Base-by-base conservation (phyloP, 2,888 invertebrate genomes). In the Melieria omissa region DNA sequence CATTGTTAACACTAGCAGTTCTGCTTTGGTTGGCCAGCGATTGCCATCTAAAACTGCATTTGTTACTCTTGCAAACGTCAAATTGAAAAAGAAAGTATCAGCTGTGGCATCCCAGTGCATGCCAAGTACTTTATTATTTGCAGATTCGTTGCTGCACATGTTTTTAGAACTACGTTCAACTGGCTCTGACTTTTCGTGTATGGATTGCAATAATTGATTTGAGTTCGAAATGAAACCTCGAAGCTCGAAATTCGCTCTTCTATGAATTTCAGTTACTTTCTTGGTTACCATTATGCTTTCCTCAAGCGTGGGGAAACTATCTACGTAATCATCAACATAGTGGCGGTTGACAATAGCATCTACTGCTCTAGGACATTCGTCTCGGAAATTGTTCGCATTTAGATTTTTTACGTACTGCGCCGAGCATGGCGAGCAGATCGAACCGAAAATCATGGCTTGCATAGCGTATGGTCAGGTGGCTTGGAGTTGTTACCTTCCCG, bases 391-490 rank as follows among this genome's bases (percentile, higher is more conserved):
- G 29, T n/a, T 49, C 1, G 72, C 73, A 46, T 72, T 72, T 44
- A 67, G 44, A 29, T 74, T 74, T 62, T 75, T 72, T 3, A 72
- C 10, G 44, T 29, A 68, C 45, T 72, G 29, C 5, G 66, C 64
- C 58, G 71, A 70, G 42, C 57, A 42, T 54, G 54, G 54, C n/a
- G 54, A 54, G 12, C 61, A 44, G 14, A 44, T n/a, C 5, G 64
- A 60, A 10, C 72, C 72, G 58, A 75, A 75, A 4, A 70, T 75
- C 71, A 73, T 71, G 5, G 70, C 71, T 9, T 60, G 54, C 70
- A 73, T 73, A 6, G 65, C 63, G 41, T 73, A 73, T 7, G 57
- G 14, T 72, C 70, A 4, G 72, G 62, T 9, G 44, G 60, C 45
- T 62, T 70, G 5, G 58, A 54, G 6, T 14, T 42, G 60, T 75